Evolutionary conservation across 2,113 vertebrate species (phyloP).

Genomic region (Dolichotis patagonum): DNA sequence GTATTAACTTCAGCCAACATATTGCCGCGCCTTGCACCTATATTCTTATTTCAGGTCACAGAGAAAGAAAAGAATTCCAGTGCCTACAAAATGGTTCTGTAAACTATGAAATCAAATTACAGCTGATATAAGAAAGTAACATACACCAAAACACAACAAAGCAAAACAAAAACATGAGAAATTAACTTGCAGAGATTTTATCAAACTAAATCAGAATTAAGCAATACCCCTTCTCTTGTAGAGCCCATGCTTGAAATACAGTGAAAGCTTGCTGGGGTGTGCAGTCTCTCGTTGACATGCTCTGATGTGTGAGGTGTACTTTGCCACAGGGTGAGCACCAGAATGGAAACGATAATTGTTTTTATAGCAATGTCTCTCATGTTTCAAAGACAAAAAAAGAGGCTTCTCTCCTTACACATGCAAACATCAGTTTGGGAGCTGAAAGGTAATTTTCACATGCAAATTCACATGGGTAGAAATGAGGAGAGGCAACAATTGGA

Average conservation of each 20-base stretch:
- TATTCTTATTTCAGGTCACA: not conserved
- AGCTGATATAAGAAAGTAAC: not conserved
- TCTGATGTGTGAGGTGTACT: constrained; percentile 73
- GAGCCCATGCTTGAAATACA: constrained; percentile 59
- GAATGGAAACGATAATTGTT: constrained; percentile 80
- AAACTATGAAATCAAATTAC: constrained; percentile 16
- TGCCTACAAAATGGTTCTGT: not conserved
- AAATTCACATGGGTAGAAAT: constrained; percentile 75
- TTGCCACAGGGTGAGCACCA: constrained; percentile 70
- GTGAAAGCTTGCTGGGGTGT: constrained; percentile 19
- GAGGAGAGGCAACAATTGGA: constrained; percentile 53
- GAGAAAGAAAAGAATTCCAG: not conserved
- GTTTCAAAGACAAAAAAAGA: constrained; percentile 77
- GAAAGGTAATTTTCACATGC: constrained; percentile 86
- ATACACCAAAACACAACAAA: not conserved
- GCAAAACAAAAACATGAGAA: too few relatives aligned
- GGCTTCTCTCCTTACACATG: constrained; percentile 75
- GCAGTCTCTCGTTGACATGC: constrained; percentile 62
- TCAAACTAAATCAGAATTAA: not conserved
- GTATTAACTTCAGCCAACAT: not conserved
- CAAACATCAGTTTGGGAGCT: constrained; percentile 77
- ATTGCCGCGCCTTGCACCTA: not conserved
- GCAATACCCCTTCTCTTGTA: constrained; percentile 48
- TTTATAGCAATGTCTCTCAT: constrained; percentile 63
- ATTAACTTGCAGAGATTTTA: not conserved